Evolutionary conservation across 1,140 invertebrate genomes (phyloP).

Genomic region (Tetramorium parvispinum): DNA sequence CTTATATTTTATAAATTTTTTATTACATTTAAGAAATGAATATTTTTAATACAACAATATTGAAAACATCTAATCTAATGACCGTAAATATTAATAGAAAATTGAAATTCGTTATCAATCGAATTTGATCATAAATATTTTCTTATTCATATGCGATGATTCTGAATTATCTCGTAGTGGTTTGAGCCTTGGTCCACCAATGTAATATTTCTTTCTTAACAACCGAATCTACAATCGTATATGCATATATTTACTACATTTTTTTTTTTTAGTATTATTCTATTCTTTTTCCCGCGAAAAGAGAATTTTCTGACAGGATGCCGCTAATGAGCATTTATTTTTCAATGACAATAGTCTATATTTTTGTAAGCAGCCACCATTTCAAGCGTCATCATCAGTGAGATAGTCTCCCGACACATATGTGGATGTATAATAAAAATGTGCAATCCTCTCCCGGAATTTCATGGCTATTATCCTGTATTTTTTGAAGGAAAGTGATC

Average conservation of each 20-base stretch:
- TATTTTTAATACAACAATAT: conserved; percentile 10
- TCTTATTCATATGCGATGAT: conserved; percentile 1
- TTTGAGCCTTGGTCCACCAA: background rate
- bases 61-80: background rate
- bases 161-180: conserved; percentile 42
- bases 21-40: background rate
- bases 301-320: background rate
- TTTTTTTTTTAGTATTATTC: background rate
- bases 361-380: conserved; percentile 44
- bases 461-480: background rate
- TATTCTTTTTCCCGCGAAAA: background rate
- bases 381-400: background rate
- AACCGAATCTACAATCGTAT: background rate
- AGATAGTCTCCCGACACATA: background rate
- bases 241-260: background rate
- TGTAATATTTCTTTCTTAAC: conserved; percentile 6
- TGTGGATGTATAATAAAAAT: background rate
- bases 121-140: background rate
- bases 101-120: background rate
- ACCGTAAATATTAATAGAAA: conserved; percentile 10
- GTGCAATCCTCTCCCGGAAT: background rate
- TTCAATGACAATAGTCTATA: conserved; percentile 48
- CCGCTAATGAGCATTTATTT: conserved; percentile 34
- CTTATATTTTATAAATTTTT: background rate
- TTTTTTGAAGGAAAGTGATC: background rate